A percentile compares a stretch with the other conserved stretches of the same genome.
phyloP scores from a whole-genome alignment of 1,140 invertebrate genomes.

The Meloidogyne hapla region DNA sequence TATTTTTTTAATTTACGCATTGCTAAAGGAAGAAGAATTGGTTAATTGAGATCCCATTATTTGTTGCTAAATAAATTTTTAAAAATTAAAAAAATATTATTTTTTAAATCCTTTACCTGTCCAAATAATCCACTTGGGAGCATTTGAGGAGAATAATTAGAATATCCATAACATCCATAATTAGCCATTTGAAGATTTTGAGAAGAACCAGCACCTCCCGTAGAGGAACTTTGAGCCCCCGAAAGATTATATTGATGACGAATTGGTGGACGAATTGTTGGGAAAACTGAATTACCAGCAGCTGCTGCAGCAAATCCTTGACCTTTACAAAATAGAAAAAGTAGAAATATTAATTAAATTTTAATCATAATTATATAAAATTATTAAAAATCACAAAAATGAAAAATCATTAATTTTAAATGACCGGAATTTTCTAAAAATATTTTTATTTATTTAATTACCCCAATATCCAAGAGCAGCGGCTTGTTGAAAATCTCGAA shows the following conservation, averaged over 20 bases:
- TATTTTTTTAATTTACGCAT: neutral
- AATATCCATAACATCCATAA: neutral
- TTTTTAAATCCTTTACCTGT: neutral
- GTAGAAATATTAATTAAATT: too few species aligned
- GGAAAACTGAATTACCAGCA: neutral
- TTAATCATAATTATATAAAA: too few species aligned
- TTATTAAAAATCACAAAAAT: neutral
- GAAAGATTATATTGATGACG: neutral
- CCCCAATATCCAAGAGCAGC: neutral
- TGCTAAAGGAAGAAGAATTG: conserved; percentile 1
- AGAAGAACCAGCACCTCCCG: neutral
- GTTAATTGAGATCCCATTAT: neutral
- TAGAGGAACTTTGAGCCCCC: neutral
- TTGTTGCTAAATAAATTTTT: neutral
- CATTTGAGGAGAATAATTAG: neutral
- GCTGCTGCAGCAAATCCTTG: neutral
- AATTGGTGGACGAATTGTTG: neutral
- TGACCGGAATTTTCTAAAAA: too few species aligned
- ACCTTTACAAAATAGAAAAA: neutral
- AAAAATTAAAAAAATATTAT: neutral
- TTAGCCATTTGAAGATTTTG: neutral
- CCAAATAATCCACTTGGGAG: neutral
- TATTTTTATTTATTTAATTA: neutral
- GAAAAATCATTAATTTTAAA: neutral
- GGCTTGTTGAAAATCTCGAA: neutral